Conservation (phyloP, 2,888 invertebrate genomes). For the Cephus spinipes region DNA sequence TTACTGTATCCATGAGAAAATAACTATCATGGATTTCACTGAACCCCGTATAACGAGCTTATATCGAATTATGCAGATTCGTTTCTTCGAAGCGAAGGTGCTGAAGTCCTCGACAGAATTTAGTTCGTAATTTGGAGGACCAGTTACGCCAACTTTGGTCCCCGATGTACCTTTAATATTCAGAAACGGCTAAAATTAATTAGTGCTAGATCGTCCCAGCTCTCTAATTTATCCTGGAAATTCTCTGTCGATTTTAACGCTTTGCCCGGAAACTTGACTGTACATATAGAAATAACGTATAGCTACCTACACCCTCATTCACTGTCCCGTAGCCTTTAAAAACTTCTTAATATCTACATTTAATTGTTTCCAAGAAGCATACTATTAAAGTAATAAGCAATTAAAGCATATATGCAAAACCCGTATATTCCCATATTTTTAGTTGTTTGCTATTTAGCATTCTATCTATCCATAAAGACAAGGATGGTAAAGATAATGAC, state of each 20-base stretch:
- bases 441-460: no score
- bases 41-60: not conserved
- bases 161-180: not conserved
- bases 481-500: no score
- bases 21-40: not conserved
- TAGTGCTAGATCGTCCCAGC: not conserved
- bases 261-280: no score
- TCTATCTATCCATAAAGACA: no score
- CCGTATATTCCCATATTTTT: no score
- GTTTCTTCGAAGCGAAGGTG: not conserved
- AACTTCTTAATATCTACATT: not conserved
- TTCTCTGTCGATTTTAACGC: not conserved
- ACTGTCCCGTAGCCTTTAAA: not conserved
- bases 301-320: not conserved
- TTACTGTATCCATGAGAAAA: not conserved
- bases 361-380: not conserved
- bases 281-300: no score
- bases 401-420: no score
- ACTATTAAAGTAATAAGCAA: no score
- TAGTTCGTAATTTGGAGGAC: not conserved
- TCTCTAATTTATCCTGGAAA: not conserved
- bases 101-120: not conserved
- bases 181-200: not conserved
- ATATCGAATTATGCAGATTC: not conserved
- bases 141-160: not conserved